Evolutionary conservation across 2,888 invertebrate genomes (phyloP).

Genomic region (Hybos culiciformis): DNA sequence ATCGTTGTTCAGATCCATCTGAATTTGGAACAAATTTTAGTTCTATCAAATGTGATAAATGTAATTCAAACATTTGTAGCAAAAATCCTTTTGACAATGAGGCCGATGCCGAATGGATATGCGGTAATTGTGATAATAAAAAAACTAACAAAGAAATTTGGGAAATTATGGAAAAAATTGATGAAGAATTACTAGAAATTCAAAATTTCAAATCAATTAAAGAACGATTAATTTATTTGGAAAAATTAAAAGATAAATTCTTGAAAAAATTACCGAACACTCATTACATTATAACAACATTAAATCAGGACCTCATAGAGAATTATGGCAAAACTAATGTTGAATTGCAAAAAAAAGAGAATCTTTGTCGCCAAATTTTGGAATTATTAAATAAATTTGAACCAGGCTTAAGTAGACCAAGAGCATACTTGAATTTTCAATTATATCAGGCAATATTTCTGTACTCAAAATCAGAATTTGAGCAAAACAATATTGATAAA

Average conservation of each 20-base stretch:
- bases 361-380: constrained; percentile 55
- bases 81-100: constrained; percentile 50
- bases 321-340: constrained; percentile 66
- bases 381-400: constrained; percentile 56
- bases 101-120: constrained; percentile 26
- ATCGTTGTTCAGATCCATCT: constrained; percentile 62
- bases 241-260: constrained; percentile 48
- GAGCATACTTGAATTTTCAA: constrained; percentile 69
- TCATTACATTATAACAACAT: constrained; percentile 52
- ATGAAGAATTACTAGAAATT: constrained; percentile 50
- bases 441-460: constrained; percentile 64
- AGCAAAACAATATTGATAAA: too few relatives aligned
- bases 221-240: constrained; percentile 49
- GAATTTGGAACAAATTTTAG: constrained; percentile 69
- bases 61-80: constrained; percentile 54
- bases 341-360: constrained; percentile 58
- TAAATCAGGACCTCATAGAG: constrained; percentile 58
- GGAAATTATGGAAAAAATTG: constrained; percentile 48
- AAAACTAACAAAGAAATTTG: constrained; percentile 46
- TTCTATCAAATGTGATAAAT: constrained; percentile 63
- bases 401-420: constrained; percentile 62
- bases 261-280: constrained; percentile 60
- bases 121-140: constrained; percentile 45
- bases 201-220: constrained; percentile 45
- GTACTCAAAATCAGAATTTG: constrained; percentile 50